Percentiles rank a stretch among this genome's conserved stretches.
Evolutionary conservation across 1,140 invertebrate species (phyloP).

Genomic region (Zaprionus kolodkinae): DNA sequence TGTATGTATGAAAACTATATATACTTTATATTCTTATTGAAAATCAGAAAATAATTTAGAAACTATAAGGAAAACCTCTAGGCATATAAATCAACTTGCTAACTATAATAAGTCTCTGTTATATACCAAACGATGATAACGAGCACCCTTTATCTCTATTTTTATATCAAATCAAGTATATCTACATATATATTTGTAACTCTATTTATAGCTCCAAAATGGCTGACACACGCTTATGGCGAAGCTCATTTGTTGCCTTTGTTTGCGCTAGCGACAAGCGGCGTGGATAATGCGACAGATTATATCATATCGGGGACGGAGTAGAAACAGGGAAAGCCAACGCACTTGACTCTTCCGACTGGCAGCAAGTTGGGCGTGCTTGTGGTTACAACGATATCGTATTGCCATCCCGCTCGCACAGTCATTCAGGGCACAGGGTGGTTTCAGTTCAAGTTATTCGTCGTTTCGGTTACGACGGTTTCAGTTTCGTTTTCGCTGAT

Average conservation of each 20-base stretch:
- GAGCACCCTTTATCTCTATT: not conserved
- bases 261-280: not conserved
- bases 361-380: constrained; percentile 1
- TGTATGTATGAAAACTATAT: no score
- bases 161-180: not conserved
- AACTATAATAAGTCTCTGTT: no score
- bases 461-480: constrained; percentile 34
- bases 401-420: constrained; percentile 37
- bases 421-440: not conserved
- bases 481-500: constrained; percentile 53
- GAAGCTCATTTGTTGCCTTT: constrained; percentile 23
- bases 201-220: not conserved
- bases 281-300: constrained; percentile 29
- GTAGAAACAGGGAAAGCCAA: not conserved
- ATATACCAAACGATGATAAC: no score
- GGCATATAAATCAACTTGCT: no score
- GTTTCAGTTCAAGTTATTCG: constrained; percentile 30
- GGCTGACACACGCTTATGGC: not conserved
- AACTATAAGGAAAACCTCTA: no score
- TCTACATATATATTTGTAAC: not conserved
- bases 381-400: constrained; percentile 42
- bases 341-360: constrained; percentile 14
- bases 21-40: no score
- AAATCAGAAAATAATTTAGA: no score
- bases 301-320: constrained; percentile 11